phyloP scores from a whole-genome alignment of 2,113 vertebrate genomes.

The Chrysemys picta region DNA sequence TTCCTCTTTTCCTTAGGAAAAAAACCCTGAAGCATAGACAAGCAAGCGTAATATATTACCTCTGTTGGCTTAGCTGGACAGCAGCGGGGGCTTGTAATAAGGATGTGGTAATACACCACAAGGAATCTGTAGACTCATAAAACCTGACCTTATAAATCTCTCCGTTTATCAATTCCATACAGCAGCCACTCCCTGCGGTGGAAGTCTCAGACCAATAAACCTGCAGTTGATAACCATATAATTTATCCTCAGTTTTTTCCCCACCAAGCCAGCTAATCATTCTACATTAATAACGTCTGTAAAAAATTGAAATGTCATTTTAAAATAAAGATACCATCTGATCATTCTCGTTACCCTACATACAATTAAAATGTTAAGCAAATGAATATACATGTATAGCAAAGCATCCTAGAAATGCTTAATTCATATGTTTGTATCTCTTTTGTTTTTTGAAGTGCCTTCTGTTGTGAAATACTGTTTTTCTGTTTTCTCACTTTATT shows the following conservation, averaged over 20 bases:
- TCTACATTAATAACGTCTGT: conserved; percentile 65
- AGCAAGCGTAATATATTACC: conserved; percentile 79
- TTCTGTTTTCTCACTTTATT: neutral
- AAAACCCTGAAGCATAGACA: conserved; percentile 49
- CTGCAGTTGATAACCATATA: conserved; percentile 79
- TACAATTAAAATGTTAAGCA: conserved; percentile 8
- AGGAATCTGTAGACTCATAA: conserved; percentile 85
- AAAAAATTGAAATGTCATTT: conserved; percentile 63
- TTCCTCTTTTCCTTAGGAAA: conserved; percentile 44
- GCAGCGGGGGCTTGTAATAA: conserved; percentile 83
- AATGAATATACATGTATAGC: neutral
- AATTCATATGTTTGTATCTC: conserved; percentile 42
- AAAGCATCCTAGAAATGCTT: neutral
- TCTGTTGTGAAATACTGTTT: neutral
- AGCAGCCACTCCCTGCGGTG: conserved; percentile 83
- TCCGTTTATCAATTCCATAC: conserved; percentile 85
- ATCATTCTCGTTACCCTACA: conserved; percentile 20
- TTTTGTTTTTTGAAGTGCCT: conserved; percentile 20
- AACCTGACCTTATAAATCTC: conserved; percentile 90
- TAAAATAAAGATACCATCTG: conserved; percentile 26
- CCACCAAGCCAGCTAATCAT: conserved; percentile 74
- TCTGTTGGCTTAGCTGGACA: conserved; percentile 80
- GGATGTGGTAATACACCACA: conserved; percentile 84
- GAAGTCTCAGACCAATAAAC: conserved; percentile 79
- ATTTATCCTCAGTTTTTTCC: conserved; percentile 41